phyloP scores from a whole-genome alignment of 1,140 invertebrate genomes.

The Adelges cooleyi region DNA sequence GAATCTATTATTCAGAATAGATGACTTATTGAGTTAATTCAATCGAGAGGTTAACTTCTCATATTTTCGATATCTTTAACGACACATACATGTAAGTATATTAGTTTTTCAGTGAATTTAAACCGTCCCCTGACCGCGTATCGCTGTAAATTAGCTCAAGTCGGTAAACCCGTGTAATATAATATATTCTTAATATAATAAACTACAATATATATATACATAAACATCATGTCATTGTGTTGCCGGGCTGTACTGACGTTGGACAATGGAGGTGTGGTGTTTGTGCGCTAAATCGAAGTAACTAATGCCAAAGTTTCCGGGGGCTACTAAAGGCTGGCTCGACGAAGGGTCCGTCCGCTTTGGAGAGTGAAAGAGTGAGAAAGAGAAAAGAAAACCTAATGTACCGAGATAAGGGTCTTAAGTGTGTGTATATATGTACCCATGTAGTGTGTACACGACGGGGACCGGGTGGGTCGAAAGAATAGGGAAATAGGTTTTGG shows the following conservation, averaged over 20 bases:
- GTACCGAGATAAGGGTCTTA: conserved; percentile 19
- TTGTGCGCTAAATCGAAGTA: conserved; percentile 22
- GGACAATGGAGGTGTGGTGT: not conserved
- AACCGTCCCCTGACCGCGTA: conserved; percentile 5
- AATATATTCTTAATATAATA: too few species aligned
- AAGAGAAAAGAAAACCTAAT: conserved; percentile 3
- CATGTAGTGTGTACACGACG: not conserved
- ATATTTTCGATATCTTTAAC: too few species aligned
- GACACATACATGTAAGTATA: too few species aligned
- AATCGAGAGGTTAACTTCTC: too few species aligned
- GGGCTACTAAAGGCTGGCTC: too few species aligned
- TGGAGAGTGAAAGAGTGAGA: too few species aligned
- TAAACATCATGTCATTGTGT: not conserved
- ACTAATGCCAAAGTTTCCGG: conserved; percentile 15
- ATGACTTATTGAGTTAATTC: too few species aligned
- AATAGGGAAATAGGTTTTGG: not conserved
- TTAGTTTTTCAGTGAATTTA: conserved; percentile 4
- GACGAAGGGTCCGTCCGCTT: not conserved
- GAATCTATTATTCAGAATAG: too few species aligned
- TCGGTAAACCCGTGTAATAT: too few species aligned
- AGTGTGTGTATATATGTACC: too few species aligned
- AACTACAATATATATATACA: too few species aligned
- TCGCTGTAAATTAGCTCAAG: conserved; percentile 5
- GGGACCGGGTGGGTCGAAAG: not conserved
- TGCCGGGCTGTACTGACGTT: not conserved